Base-by-base conservation (phyloP, 2,113 vertebrate species). In the Paraplagusia blochii region DNA sequence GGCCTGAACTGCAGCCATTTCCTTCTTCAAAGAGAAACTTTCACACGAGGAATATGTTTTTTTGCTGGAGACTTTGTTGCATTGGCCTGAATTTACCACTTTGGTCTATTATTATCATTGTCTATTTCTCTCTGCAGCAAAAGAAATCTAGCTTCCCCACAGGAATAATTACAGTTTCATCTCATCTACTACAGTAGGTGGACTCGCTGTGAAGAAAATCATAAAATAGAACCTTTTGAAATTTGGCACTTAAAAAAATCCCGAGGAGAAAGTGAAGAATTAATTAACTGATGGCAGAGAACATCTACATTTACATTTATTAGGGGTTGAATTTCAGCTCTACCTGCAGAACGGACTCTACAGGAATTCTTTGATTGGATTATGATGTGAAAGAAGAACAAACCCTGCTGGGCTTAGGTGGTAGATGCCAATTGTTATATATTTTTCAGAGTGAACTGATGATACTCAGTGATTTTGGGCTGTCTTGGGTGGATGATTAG, bases 121-220 rank as follows among this genome's bases (percentile, higher is more conserved):
- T 62, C 60, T 67, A 58, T 63, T 74, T 12, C 63, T 76, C 62
- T 46, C 49, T 43, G 52, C 71, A 63, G 73, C 68, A 42, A 63
- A 55, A 63, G 56, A 57, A 74, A 72, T 70, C 66, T 60, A 49
- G 60, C 69, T 76, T 46, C 63, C 84, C 80, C 73, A 49, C 22
- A 53, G 76, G 82, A 71, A 77, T 79, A 75, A 84, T 84, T 84
- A 83, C 79, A 81, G 66, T 84, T 86, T 82, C 53, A 86, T 81
- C 52, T 75, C 50, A 51, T 82, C 74, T 77, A 77, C 81, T 79
- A 81, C 71, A 65, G 64, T 66, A 77, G 65, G 57, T 69, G 64
- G 46, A 48, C 76, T 74, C 74, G 47, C 63, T 82, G 71, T 69
- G 60, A 74, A 62, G 81, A 69, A 70, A 54, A 49, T 58, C 22